These are phyloP conservation scores for Drosophila melanica DNA, from an alignment of 1,140 invertebrate species.

Conservation along the genomic window DNA sequence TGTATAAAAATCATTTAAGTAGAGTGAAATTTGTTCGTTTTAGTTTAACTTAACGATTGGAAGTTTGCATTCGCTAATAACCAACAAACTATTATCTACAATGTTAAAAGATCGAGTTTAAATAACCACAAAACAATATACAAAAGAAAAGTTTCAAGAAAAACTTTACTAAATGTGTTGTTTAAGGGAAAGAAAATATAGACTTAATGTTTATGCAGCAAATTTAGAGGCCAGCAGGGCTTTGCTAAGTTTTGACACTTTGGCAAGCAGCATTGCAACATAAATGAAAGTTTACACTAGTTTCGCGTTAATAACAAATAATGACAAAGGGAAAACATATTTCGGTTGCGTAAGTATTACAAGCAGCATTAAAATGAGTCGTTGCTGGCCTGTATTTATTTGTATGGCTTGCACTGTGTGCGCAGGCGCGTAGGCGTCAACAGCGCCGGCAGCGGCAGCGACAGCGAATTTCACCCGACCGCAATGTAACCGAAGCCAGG, in stretches of 20 bases:
- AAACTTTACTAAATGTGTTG: not conserved
- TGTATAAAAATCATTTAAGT: conserved; percentile 78
- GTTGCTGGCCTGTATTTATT: conserved; percentile 47
- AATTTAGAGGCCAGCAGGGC: not conserved
- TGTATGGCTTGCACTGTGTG: conserved; percentile 42
- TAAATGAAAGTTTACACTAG: conserved; percentile 71
- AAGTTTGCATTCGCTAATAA: conserved; percentile 29
- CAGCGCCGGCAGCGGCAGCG: conserved; percentile 4
- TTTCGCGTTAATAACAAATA: conserved; percentile 52
- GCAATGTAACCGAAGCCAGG: conserved; percentile 25
- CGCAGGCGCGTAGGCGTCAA: conserved; percentile 45
- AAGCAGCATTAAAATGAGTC: conserved; percentile 44
- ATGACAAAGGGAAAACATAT: conserved; percentile 72
- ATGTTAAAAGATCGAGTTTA: conserved; percentile 10
- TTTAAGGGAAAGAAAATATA: not conserved
- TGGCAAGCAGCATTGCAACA: conserved; percentile 58
- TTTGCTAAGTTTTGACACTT: conserved; percentile 45
- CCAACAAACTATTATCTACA: conserved; percentile 15
- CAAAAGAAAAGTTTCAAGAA: not conserved
- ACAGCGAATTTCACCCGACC: conserved; percentile 57
- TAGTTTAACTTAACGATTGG: conserved; percentile 29
- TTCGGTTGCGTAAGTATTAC: conserved; percentile 61
- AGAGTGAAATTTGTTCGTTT: conserved; percentile 73
- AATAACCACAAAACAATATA: not conserved
- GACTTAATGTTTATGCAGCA: not conserved